Conservation (phyloP, 2,888 invertebrate species). For the Cerastis rubricosa region DNA sequence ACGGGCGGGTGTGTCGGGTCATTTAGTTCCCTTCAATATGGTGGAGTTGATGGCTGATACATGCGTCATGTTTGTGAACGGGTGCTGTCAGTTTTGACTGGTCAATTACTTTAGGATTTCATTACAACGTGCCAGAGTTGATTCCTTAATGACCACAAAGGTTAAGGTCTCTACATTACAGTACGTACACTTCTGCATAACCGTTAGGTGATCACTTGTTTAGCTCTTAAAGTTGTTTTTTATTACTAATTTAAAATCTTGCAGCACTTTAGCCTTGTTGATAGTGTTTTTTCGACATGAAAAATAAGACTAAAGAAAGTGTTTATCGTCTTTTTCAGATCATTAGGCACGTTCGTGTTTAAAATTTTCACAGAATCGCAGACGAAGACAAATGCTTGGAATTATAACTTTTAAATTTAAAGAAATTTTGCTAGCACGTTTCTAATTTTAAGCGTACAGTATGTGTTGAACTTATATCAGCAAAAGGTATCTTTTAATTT, state of each 20-base stretch:
- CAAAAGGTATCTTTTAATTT: not conserved
- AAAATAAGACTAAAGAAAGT: constrained; percentile 11
- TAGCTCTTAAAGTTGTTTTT: too few relatives aligned
- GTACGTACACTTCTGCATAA: too few relatives aligned
- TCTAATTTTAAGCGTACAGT: not conserved
- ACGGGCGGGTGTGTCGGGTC: too few relatives aligned
- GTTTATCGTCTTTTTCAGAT: constrained; percentile 31
- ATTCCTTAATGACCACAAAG: too few relatives aligned
- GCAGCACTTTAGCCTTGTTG: not conserved
- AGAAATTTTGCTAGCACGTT: not conserved
- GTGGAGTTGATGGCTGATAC: too few relatives aligned
- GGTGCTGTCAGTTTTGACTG: too few relatives aligned
- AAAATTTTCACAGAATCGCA: constrained; percentile 1
- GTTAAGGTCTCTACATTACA: too few relatives aligned
- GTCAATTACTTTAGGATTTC: too few relatives aligned
- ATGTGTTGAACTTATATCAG: not conserved
- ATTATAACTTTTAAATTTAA: not conserved
- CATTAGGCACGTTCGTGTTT: constrained; percentile 33
- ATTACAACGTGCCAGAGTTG: too few relatives aligned
- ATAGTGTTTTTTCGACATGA: constrained; percentile 1
- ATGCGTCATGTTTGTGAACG: too few relatives aligned
- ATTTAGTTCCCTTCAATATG: too few relatives aligned
- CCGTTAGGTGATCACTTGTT: too few relatives aligned
- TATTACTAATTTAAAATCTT: not conserved
- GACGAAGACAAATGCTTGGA: constrained; percentile 19